These are phyloP conservation scores for Heliothis subflexa DNA, from an alignment of 1,140 invertebrate species.

Conservation along the genomic window DNA sequence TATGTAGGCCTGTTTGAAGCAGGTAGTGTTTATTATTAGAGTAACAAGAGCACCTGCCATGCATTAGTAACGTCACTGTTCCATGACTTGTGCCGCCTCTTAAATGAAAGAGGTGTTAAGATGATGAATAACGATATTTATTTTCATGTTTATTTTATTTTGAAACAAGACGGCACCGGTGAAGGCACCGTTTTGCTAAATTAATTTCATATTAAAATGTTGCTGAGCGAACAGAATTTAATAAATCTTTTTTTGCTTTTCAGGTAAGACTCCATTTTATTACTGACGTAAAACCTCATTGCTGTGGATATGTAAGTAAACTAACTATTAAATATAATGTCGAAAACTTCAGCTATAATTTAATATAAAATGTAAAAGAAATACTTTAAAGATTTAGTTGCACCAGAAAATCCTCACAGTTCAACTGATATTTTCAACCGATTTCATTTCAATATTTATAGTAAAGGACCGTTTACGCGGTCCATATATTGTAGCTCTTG, in stretches of 20 bases:
- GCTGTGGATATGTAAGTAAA: background rate
- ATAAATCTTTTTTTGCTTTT: background rate
- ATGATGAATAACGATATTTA: conserved; percentile 1
- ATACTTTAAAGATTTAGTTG: background rate
- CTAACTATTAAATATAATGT: background rate
- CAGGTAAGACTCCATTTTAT: background rate
- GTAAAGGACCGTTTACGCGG: background rate
- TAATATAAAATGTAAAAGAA: background rate
- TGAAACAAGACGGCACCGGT: background rate
- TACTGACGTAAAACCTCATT: background rate
- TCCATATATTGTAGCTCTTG: no score
- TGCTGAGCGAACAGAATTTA: background rate
- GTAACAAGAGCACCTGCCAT: conserved; percentile 22
- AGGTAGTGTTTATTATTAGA: conserved; percentile 26
- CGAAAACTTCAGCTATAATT: background rate
- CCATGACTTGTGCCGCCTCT: background rate
- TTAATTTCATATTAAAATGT: conserved; percentile 2
- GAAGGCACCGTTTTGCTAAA: background rate
- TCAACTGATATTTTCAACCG: background rate
- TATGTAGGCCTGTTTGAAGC: conserved; percentile 8
- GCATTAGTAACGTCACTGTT: conserved; percentile 4
- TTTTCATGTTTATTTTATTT: conserved; percentile 9
- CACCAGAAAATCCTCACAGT: background rate
- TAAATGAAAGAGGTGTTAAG: conserved; percentile 17
- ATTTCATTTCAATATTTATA: conserved; percentile 12